Evolutionary conservation across 2,888 invertebrate genomes (phyloP), one percentile per base, ranked within the genome.

Genomic region (Sphaeridia pumilis): DNA sequence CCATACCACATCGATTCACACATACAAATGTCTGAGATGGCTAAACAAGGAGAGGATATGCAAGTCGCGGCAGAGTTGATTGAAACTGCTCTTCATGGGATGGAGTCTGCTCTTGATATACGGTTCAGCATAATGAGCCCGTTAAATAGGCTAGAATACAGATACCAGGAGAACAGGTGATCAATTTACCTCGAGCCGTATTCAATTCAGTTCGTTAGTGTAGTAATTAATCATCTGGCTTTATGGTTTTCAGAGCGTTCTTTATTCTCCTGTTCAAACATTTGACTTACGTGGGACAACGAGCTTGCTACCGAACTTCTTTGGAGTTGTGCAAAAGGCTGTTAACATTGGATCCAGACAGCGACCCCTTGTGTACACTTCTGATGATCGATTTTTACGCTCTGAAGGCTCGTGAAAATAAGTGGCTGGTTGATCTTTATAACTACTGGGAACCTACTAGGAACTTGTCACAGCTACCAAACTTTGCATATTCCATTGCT

Each of bases 261-360:
- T 89, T 80, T 68, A 77, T 89, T 52, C 81, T 86, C 0, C 70
- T 90, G 24, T 88, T 88, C 69, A 84, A 84, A 66, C 87, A 88
- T 69, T 73, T 88, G 57, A 75, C 77, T 52, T 84, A 83, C 67
- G 77, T 88, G 51, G 84, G 85, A 26, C 81, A 82, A 56, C 75
- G 84, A 58, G 86, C 87, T 4, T 88, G 87, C 70, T 82, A 83
- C 67, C 76, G 87, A 58, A 89, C 90, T 2, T 84, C 89, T n/a
- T 73, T 90, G 61, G 89, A 92, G 70, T 78, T 87, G 62, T 83
- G 84, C 68, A 90, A 90, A 71, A 70, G 89, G 42, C 72, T 90
- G n/a, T 73, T 88, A 51, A 81, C 80, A 14, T 71, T 87, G 46
- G 84, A 86, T 69, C 83, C 84, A 1, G 79, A 80, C 12, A 76